Percentiles rank a stretch among this genome's conserved stretches.
Conservation (phyloP, 2,888 invertebrate genomes). For the Hypolimnas misippus region DNA sequence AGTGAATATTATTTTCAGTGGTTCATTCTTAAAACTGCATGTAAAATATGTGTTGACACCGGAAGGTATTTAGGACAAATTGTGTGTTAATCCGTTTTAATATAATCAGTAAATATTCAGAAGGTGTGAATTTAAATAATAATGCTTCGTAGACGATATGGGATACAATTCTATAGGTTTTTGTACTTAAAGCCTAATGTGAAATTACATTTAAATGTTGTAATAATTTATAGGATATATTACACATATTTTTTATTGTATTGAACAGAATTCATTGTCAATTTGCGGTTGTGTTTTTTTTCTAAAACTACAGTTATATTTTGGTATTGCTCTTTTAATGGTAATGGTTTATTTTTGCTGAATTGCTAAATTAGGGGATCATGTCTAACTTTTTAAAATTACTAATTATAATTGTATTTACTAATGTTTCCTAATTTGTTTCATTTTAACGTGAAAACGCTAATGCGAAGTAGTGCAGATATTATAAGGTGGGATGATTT, state of each 20-base stretch:
- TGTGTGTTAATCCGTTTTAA: constrained; percentile 52
- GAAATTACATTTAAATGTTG: not conserved
- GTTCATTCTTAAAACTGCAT: constrained; percentile 62
- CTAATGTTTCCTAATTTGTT: constrained; percentile 34
- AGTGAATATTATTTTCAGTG: constrained; percentile 48
- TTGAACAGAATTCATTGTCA: constrained; percentile 33
- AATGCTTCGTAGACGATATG: constrained; percentile 45
- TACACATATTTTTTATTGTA: constrained; percentile 32
- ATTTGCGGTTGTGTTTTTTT: constrained; percentile 38
- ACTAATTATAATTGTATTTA: constrained; percentile 22
- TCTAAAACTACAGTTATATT: constrained; percentile 19
- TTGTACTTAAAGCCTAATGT: not conserved
- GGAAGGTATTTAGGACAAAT: constrained; percentile 55
- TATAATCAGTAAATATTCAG: not conserved
- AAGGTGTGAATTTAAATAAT: constrained; percentile 22
- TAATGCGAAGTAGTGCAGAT: constrained; percentile 11
- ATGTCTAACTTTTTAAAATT: constrained; percentile 18
- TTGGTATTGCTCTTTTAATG: constrained; percentile 19
- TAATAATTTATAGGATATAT: constrained; percentile 10
- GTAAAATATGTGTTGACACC: constrained; percentile 64
- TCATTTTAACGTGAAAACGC: constrained; percentile 13
- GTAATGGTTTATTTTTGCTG: constrained; percentile 26
- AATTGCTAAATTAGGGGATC: not conserved
- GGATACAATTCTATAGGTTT: constrained; percentile 40
- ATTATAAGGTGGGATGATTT: constrained; percentile 14